Evolutionary conservation across 2,888 invertebrate genomes (phyloP), one percentile per base, ranked within the genome.

Genomic region (Julus scandinavius): DNA sequence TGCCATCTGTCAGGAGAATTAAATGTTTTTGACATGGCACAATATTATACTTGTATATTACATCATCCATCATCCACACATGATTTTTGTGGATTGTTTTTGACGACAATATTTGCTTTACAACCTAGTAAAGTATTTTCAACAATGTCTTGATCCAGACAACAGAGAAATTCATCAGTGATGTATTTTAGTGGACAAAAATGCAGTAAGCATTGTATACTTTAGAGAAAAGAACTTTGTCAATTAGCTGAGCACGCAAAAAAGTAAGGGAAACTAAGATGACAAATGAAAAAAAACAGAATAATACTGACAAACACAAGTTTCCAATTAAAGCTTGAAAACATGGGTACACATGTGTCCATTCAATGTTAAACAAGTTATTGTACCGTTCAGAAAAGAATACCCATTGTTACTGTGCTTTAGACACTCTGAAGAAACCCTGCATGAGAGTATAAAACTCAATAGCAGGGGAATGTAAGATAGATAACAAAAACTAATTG

Each of bases 401-500:
- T n/a, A 63, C 4, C 63, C 20, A 63, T 63, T 63, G 63, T 63
- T 63, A 20, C 20, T 20, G n/a, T 6, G 20, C 3, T 20, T 6
- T 20, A 72, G 11, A 29, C 29, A 11, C 5, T 9, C 29, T 29
- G 72, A 29, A n/a, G n/a, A 72, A 72, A 29, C 72, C n/a, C 72
- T n/a, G 29, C 20, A 63, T 20, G 3, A 20, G 54, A 54, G 54
- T 11, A 13, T n/a, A 20, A n/a, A 20, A 63, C 20, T 63, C 6
- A 20, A 63, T n/a, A 63, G 63, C 17, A 63, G n/a, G n/a, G 6
- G 63, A 20, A n/a, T 20, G 54, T 3, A 13, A 54, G 63, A n/a
- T 63, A 45, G 63, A 72, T 29, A 29, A 72, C 72, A 72, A 72
- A 72, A 72, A 72, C 29, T 29, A 72, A 29, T 72, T 72, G 29